Base-by-base conservation (phyloP, 2,888 invertebrate species). In the Venustoraphidia nigricollis region DNA sequence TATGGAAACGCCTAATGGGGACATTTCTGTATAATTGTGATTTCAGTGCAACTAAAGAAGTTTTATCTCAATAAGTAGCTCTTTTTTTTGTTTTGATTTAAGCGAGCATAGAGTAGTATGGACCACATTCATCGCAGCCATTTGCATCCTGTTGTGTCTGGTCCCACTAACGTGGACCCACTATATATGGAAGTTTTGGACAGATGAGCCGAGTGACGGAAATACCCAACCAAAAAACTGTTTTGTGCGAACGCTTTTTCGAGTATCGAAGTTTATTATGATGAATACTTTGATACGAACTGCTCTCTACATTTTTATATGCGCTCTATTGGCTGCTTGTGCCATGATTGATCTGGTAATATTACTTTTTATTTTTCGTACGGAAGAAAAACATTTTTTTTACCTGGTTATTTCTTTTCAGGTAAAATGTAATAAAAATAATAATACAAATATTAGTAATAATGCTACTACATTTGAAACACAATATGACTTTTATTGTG, bases 101-200 rank as follows among this genome's bases (percentile, higher is more conserved):
- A 62, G 61, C 41, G 59, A 60, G 54, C 57, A 59, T 36, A 63
- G 62, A 56, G 61, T 66, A 45, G 64, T 70, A 41, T 73, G 73
- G 67, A 63, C 68, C 11, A 66, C 71, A 2, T 68, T 73, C 52
- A 63, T 63, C 11, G 57, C 68, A 2, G 61, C 71, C 5, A 62
- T 66, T 0, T 54, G 69, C 34, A 54, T 77, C n/a, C 61, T 77
- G 58, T 66, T 79, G 1, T 54, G 79, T 1, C 65, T 85, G 53
- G 68, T 86, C 47, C 79, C 84, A 0, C 60, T 85, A 8, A 78
- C 80, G 1, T 89, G 89, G 89, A 81, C 81, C 51, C 79, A 84
- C 58, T 82, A 81, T 55, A 58, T 81, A 1, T 86, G 84, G 83
- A 71, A 71, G 51, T 69, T 69, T 66, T 64, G 1, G 67, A 69